Evolutionary conservation across 2,113 vertebrate species (phyloP).

Genomic region (Narcine bancroftii): DNA sequence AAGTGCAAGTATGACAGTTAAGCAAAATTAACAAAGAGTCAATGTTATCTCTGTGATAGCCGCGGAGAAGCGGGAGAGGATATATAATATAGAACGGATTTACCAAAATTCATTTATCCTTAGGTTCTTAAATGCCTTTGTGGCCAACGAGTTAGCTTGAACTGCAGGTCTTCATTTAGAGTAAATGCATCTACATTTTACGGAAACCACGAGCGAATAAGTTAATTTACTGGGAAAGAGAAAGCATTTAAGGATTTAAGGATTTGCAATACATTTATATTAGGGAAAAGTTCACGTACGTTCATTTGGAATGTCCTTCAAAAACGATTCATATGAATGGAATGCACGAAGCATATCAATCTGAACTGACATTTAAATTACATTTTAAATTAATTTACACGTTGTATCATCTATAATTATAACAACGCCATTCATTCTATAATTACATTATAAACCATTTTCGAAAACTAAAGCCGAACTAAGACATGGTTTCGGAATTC

Average conservation of each 20-base stretch:
- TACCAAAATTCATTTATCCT: neutral
- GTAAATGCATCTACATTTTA: neutral
- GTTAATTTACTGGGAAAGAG: neutral
- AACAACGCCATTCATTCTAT: no score
- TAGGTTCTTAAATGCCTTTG: neutral
- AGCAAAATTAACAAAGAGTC: neutral
- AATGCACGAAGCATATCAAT: neutral
- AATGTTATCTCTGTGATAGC: neutral
- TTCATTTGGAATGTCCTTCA: no score
- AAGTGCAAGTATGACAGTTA: neutral
- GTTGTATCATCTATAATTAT: neutral
- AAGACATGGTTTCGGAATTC: neutral
- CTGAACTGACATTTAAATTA: no score
- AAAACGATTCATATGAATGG: neutral
- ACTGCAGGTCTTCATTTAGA: neutral
- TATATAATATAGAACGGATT: neutral
- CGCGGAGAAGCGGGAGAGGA: neutral
- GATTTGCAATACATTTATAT: neutral
- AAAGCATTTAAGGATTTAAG: neutral
- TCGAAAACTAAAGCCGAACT: no score
- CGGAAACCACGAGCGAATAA: neutral
- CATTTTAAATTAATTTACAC: neutral
- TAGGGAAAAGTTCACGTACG: no score
- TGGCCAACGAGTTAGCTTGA: neutral
- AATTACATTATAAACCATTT: neutral